Conservation (phyloP, 1,140 invertebrate genomes). For the Lasaia peninsularis region DNA sequence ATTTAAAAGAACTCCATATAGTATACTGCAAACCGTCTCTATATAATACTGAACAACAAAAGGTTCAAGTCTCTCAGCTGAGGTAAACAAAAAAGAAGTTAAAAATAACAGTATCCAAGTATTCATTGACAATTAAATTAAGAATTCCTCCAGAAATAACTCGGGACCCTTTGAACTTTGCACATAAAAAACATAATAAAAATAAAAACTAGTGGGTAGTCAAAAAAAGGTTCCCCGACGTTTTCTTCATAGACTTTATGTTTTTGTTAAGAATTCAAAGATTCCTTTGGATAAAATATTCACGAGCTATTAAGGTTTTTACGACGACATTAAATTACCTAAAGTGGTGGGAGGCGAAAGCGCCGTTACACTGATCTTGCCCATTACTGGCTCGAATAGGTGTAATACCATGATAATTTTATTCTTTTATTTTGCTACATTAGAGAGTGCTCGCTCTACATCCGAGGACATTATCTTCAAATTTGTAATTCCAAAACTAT, state of each 20-base stretch:
- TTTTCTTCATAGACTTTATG: constrained; percentile 5
- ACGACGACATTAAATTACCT: constrained; percentile 11
- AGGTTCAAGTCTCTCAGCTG: too few relatives aligned
- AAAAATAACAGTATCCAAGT: too few relatives aligned
- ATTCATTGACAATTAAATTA: too few relatives aligned
- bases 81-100: too few relatives aligned
- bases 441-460: too few relatives aligned
- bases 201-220: neutral
- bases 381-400: constrained; percentile 4
- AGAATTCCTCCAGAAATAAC: too few relatives aligned
- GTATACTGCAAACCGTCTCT: too few relatives aligned
- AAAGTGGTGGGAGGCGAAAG: constrained; percentile 4
- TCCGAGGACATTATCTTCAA: neutral
- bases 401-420: constrained; percentile 2
- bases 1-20: too few relatives aligned
- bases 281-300: constrained; percentile 9
- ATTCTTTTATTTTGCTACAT: neutral
- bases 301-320: constrained; percentile 11
- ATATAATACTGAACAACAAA: too few relatives aligned
- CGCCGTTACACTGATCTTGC: constrained; percentile 5
- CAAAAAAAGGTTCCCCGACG: neutral
- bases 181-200: neutral
- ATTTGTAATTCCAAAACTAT: neutral
- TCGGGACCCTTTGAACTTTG: too few relatives aligned
- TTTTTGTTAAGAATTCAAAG: constrained; percentile 7